These are phyloP conservation scores for Clarias magur DNA, from an alignment of 2,113 vertebrate species.

Conservation along the genomic window DNA sequence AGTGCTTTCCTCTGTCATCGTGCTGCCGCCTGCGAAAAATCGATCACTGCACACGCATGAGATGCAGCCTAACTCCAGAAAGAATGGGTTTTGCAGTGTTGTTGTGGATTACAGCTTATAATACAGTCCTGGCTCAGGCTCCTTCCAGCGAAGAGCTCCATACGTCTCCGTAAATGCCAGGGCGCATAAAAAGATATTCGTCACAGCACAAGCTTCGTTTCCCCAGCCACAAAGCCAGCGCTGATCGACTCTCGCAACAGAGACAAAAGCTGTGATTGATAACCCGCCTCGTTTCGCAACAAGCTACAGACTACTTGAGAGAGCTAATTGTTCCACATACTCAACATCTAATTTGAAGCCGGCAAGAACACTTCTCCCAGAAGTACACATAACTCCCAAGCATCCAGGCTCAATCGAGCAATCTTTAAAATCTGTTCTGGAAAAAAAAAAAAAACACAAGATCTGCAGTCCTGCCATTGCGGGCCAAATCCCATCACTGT, in stretches of 20 bases:
- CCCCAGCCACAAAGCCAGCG: slow-evolving; percentile 1
- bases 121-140: slow-evolving; percentile 14
- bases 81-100: slow-evolving; percentile 36
- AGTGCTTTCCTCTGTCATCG: slow-evolving; percentile 44
- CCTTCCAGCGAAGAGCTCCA: slow-evolving; percentile 11
- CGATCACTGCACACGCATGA: slow-evolving; percentile 40
- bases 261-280: slow-evolving; percentile 31
- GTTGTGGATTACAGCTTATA: slow-evolving; percentile 37
- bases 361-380: slow-evolving; percentile 38
- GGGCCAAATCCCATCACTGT: slow-evolving; percentile 41
- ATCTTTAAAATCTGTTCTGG: slow-evolving; percentile 42
- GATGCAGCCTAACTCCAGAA: slow-evolving; percentile 11
- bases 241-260: slow-evolving; percentile 7
- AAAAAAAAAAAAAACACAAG: slow-evolving; percentile 3
- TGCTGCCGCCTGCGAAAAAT: slow-evolving; percentile 36
- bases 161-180: slow-evolving; percentile 44
- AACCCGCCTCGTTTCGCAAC: slow-evolving; percentile 37
- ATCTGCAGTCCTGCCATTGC: slow-evolving; percentile 39
- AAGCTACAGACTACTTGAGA: slow-evolving; percentile 34
- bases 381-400: slow-evolving; percentile 42
- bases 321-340: slow-evolving; percentile 47
- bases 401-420: slow-evolving; percentile 37
- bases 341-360: slow-evolving; percentile 43
- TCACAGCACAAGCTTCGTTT: slow-evolving; percentile 29
- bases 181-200: slow-evolving; percentile 47